These are phyloP conservation scores for Lerema accius DNA, from an alignment of 1,140 invertebrate species.

Conservation along the genomic window DNA sequence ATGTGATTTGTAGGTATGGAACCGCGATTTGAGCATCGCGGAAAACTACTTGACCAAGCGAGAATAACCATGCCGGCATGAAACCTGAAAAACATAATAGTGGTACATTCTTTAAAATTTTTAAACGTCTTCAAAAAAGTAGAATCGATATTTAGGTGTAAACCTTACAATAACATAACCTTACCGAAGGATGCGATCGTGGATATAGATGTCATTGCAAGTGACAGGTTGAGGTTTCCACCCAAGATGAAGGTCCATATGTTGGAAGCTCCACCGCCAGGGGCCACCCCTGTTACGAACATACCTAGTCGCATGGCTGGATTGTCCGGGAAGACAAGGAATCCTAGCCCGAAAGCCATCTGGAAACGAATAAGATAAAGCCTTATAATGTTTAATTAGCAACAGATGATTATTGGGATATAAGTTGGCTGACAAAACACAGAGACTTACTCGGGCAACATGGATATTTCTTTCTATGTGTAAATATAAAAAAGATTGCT, in stretches of 20 bases:
- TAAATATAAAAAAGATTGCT: too few species aligned
- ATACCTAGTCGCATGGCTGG: constrained; percentile 91
- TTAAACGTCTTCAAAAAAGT: too few species aligned
- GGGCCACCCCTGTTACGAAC: constrained; percentile 95
- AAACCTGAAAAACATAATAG: constrained; percentile 85
- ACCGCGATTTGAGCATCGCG: constrained; percentile 87
- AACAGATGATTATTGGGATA: too few species aligned
- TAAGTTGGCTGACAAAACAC: too few species aligned
- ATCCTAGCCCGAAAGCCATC: constrained; percentile 87
- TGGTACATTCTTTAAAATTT: too few species aligned
- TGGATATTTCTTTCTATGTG: too few species aligned
- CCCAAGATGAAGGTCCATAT: constrained; percentile 95
- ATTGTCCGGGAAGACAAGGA: constrained; percentile 87
- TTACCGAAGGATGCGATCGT: constrained; percentile 92
- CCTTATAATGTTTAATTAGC: too few species aligned
- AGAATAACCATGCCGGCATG: constrained; percentile 97
- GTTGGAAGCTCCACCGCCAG: constrained; percentile 97
- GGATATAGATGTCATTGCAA: constrained; percentile 96
- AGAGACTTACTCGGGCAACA: too few species aligned
- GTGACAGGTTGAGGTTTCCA: constrained; percentile 94
- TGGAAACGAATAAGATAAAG: too few species aligned
- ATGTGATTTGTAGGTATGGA: constrained; percentile 91
- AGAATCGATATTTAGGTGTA: too few species aligned
- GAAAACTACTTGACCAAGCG: constrained; percentile 93
- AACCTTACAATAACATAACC: too few species aligned